Evolutionary conservation across 2,888 invertebrate species (phyloP).

Genomic region (Sussaba pulchella): DNA sequence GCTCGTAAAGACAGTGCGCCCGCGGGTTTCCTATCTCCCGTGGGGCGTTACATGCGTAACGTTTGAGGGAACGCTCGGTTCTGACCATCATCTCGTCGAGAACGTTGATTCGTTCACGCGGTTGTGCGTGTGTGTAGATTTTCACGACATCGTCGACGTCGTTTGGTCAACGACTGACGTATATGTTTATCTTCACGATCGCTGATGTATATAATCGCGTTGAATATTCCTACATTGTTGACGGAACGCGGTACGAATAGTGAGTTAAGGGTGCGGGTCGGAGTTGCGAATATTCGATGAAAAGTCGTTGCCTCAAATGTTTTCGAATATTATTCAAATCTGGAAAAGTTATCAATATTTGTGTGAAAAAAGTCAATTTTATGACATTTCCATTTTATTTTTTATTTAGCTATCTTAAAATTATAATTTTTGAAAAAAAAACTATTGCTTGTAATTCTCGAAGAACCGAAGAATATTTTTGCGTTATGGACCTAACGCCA

Average conservation of each 20-base stretch:
- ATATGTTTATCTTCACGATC: slow-evolving; percentile 11
- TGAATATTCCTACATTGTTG: slow-evolving; percentile 39
- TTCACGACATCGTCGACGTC: slow-evolving; percentile 44
- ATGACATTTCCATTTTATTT: too few species aligned
- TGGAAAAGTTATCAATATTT: too few species aligned
- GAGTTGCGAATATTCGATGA: too few species aligned
- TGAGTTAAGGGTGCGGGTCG: too few species aligned
- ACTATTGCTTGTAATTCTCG: too few species aligned
- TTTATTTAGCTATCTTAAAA: too few species aligned
- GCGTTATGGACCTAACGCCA: too few species aligned
- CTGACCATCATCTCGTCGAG: slow-evolving; percentile 35
- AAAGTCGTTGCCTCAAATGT: too few species aligned
- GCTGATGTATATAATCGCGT: slow-evolving; percentile 7
- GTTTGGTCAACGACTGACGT: slow-evolving; percentile 57
- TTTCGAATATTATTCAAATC: too few species aligned
- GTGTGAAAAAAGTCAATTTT: too few species aligned
- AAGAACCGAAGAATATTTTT: too few species aligned
- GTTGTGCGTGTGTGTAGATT: slow-evolving; percentile 5
- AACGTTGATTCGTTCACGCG: slow-evolving; percentile 19
- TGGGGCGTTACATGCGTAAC: slow-evolving; percentile 59
- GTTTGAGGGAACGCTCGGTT: slow-evolving; percentile 52
- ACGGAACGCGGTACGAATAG: slow-evolving; percentile 16
- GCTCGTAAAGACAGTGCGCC: slow-evolving; percentile 80
- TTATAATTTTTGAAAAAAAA: too few species aligned
- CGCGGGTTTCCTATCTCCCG: slow-evolving; percentile 78